Evolutionary conservation across 2,113 vertebrate genomes (phyloP).

Genomic region (Tretioscincus oriximinensis): DNA sequence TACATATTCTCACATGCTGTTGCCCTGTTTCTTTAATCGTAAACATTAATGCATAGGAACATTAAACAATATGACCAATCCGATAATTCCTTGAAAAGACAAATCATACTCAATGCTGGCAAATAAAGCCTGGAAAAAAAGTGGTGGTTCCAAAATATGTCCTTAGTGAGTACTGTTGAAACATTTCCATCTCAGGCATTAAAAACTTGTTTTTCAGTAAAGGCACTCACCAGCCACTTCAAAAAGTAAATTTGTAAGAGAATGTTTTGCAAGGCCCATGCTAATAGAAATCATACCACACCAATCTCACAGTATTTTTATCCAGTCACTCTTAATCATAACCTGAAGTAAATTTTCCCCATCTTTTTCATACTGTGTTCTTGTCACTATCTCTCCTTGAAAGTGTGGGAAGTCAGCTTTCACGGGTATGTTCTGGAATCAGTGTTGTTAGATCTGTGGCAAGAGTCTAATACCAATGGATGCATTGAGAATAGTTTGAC

Average conservation of each 20-base stretch:
- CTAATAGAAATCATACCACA: not conserved
- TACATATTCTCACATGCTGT: not conserved
- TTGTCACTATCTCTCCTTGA: not conserved
- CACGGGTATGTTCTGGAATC: not conserved
- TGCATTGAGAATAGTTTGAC: not conserved
- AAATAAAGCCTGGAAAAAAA: not conserved
- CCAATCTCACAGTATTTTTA: not conserved
- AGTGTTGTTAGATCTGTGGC: not conserved
- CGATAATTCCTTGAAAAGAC: not conserved
- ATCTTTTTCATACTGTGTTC: no score
- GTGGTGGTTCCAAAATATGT: not conserved
- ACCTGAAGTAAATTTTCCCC: not conserved
- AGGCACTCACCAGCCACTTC: not conserved
- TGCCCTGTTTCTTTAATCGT: not conserved
- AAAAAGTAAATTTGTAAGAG: accelerated
- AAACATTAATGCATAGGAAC: not conserved
- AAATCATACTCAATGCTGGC: not conserved
- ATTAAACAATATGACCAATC: not conserved
- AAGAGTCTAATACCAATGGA: not conserved
- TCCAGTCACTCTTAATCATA: not conserved
- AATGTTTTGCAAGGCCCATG: not conserved
- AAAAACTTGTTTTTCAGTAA: not conserved
- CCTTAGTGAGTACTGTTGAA: not conserved
- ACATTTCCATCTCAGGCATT: not conserved
- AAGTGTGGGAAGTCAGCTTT: not conserved